Conservation (phyloP, 1,140 invertebrate species). For the Nixonia krombeini region DNA sequence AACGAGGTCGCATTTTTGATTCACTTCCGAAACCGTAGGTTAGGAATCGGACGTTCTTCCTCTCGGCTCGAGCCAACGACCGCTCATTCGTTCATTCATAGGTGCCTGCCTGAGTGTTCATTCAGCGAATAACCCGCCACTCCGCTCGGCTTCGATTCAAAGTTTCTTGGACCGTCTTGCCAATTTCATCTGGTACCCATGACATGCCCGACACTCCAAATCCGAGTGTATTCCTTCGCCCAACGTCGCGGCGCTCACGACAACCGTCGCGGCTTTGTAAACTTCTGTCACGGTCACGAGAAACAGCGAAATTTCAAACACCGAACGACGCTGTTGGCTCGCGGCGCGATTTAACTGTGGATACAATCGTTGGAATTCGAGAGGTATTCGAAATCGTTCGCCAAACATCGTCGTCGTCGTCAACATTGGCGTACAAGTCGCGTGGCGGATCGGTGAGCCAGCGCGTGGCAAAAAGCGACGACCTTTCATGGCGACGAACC, state of each 20-base stretch:
- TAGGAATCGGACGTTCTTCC: constrained; percentile 49
- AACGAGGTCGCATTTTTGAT: constrained; percentile 38
- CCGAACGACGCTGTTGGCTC: too few relatives aligned
- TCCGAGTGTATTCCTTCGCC: constrained; percentile 37
- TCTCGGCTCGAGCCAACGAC: constrained; percentile 51
- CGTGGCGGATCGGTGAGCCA: too few relatives aligned
- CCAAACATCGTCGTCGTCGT: neutral
- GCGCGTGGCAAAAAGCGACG: too few relatives aligned
- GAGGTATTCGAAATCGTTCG: too few relatives aligned
- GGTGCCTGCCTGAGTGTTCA: constrained; percentile 58
- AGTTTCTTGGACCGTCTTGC: constrained; percentile 65
- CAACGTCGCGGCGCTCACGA: too few relatives aligned
- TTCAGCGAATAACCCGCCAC: constrained; percentile 60
- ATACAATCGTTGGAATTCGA: too few relatives aligned
- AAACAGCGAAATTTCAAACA: too few relatives aligned
- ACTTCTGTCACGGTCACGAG: too few relatives aligned
- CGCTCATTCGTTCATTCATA: constrained; percentile 61
- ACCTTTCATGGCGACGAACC: constrained; percentile 5
- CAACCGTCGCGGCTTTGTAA: too few relatives aligned
- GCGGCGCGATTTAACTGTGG: too few relatives aligned
- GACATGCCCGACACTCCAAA: constrained; percentile 48
- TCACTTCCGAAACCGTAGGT: constrained; percentile 6
- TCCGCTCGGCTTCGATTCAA: constrained; percentile 65
- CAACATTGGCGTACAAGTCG: neutral
- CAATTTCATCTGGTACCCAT: constrained; percentile 62